Percentiles rank a stretch among this genome's conserved stretches.
Evolutionary conservation across 2,888 invertebrate genomes (phyloP).

Genomic region (Acronicta leporina): DNA sequence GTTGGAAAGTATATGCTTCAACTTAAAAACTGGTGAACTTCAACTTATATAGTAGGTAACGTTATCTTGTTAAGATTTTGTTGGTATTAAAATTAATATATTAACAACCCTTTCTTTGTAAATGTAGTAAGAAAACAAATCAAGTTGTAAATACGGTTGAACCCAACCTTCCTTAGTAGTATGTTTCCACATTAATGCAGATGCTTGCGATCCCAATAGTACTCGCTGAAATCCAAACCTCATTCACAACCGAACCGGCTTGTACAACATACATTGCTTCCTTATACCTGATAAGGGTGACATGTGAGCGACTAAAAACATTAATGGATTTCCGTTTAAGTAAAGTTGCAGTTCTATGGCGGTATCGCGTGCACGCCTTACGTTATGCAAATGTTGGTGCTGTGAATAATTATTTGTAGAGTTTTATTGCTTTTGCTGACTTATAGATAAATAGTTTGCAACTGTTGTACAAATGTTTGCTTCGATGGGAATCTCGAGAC

Average conservation of each 20-base stretch:
- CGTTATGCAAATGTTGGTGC: slow-evolving; percentile 75
- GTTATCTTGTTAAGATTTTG: no score
- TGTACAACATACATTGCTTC: slow-evolving; percentile 73
- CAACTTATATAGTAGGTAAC: no score
- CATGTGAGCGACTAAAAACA: slow-evolving; percentile 71
- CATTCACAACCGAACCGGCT: slow-evolving; percentile 49
- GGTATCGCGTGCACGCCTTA: slow-evolving; percentile 66
- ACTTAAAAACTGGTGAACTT: no score
- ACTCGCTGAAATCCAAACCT: slow-evolving; percentile 41
- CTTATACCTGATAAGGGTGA: slow-evolving; percentile 61
- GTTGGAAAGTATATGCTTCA: no score
- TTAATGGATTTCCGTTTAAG: slow-evolving; percentile 76
- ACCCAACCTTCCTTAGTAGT: slow-evolving; percentile 39
- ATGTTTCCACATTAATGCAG: slow-evolving; percentile 54
- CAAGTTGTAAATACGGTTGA: slow-evolving; percentile 16
- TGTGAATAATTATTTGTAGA: slow-evolving; percentile 74
- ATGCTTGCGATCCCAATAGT: slow-evolving; percentile 42
- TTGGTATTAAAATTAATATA: not conserved
- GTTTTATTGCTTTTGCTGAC: slow-evolving; percentile 71
- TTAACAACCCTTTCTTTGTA: not conserved
- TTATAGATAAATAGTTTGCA: slow-evolving; percentile 57
- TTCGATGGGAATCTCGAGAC: slow-evolving; percentile 46
- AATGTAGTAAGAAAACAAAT: not conserved
- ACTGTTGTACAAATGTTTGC: slow-evolving; percentile 47
- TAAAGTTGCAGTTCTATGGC: slow-evolving; percentile 55